Base-by-base conservation (phyloP, 2,113 vertebrate species). In the Phalacrocorax carbo region DNA sequence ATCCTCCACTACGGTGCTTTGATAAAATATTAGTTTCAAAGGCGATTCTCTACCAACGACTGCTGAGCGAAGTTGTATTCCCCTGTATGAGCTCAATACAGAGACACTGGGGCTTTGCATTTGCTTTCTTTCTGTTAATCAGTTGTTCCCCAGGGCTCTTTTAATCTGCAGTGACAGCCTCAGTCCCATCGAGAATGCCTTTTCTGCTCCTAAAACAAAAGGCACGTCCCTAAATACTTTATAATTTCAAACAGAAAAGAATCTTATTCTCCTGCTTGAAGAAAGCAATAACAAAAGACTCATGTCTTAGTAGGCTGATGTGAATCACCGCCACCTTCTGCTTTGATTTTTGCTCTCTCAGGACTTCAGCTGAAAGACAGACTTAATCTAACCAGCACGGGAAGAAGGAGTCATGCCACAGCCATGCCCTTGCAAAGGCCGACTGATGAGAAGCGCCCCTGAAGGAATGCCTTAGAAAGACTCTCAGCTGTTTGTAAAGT, bases 401-500 rank as follows among this genome's bases (percentile, higher is more conserved):
- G 78, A 73, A 84, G 88, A 46, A 65, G 84, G n/a, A 87, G 71
- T 44, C 64, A 57, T 3, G 11, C 46, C 60, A 65, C 60, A 80
- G 73, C 52, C 88, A 26, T 64, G 38, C 11, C 65, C 49, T 68
- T 66, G 79, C 46, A 73, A 64, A 82, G 60, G 73, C 60, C 3
- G 4, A 32, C 58, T 11, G 25, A 78, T 7, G 14, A 88, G 73
- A 75, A 40, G 22, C 3, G 2, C 58, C 61, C 71, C 68, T 88
- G 64, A 80, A 88, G 72, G 68, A 80, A 84, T 65, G 93, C 27
- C 29, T 32, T 25, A 82, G 88, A 90, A 75, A 83, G 82, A 36
- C 44, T 82, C 65, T 92, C 93, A 96, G 96, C 87, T 86, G 81
- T 92, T 70, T 68, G 87, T 42, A 80, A 69, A 71, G 92, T 89